Percentiles rank a stretch among this genome's conserved stretches.
Evolutionary conservation across 2,888 invertebrate species (phyloP).

Genomic region (Machimus rusticus): DNA sequence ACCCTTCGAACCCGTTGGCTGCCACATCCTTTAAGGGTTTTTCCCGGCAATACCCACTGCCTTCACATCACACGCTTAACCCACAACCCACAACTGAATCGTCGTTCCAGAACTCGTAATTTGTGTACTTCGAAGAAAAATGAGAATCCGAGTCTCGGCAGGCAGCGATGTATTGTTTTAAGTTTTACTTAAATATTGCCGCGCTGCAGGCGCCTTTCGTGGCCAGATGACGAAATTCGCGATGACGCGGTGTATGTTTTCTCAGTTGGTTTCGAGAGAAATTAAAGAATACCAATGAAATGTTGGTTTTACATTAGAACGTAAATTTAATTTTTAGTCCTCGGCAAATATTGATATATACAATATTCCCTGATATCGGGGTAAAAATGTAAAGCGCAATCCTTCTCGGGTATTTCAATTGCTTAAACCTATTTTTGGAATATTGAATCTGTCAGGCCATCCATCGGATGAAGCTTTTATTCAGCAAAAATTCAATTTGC

Average conservation of each 20-base stretch:
- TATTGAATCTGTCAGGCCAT: background rate
- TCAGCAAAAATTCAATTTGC: background rate
- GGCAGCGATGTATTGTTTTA: background rate
- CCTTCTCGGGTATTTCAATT: background rate
- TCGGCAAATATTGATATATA: constrained; percentile 23
- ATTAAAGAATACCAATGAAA: constrained; percentile 29
- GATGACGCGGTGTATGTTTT: background rate
- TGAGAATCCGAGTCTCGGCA: background rate
- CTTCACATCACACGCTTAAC: background rate
- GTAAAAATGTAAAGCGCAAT: background rate
- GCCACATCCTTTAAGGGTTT: background rate
- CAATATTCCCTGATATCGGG: background rate
- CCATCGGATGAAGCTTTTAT: background rate
- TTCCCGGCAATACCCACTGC: background rate
- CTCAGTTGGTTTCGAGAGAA: background rate
- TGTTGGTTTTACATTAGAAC: constrained; percentile 29
- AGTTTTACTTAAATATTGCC: background rate
- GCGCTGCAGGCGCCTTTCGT: background rate
- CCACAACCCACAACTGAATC: no score
- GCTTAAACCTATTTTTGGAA: background rate
- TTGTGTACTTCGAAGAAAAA: background rate
- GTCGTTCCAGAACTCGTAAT: background rate
- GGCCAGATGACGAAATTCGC: background rate
- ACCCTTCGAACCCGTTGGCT: background rate
- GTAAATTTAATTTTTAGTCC: constrained; percentile 6